Conservation (phyloP, 2,888 invertebrate species). For the Serripes groenlandicus region DNA sequence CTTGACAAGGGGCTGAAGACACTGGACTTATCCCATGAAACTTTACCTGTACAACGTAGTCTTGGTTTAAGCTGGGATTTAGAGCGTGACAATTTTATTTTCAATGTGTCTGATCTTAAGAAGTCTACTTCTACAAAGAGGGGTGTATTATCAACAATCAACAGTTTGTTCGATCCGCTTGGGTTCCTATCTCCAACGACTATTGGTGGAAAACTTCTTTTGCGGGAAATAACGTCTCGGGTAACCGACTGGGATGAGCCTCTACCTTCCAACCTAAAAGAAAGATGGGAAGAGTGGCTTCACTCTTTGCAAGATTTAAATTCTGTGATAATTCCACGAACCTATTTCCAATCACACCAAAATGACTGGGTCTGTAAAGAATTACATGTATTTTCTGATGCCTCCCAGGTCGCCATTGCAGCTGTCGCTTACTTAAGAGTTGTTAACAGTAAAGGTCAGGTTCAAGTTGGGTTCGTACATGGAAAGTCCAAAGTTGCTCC, state of each 20-base stretch:
- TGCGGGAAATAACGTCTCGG: too few relatives aligned
- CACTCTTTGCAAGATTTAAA: too few relatives aligned
- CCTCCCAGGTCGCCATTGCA: conserved; percentile 52
- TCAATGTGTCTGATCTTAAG: conserved; percentile 24
- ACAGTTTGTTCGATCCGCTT: conserved; percentile 66
- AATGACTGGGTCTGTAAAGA: too few relatives aligned
- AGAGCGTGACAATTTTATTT: conserved; percentile 54
- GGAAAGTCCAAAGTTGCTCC: conserved; percentile 3
- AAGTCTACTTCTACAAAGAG: conserved; percentile 57
- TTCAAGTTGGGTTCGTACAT: not conserved
- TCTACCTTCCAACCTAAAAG: too few relatives aligned
- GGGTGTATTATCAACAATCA: conserved; percentile 65
- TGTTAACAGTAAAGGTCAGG: too few relatives aligned
- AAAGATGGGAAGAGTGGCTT: too few relatives aligned
- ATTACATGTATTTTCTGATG: conserved; percentile 50
- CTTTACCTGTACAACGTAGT: conserved; percentile 38
- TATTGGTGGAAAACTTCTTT: conserved; percentile 60
- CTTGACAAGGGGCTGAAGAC: conserved; percentile 53
- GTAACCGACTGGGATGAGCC: too few relatives aligned
- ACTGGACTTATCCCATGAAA: conserved; percentile 57
- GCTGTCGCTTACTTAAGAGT: conserved; percentile 32
- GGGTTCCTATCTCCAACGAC: conserved; percentile 64
- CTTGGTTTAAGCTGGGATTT: conserved; percentile 61
- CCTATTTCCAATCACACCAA: too few relatives aligned
- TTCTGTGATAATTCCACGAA: too few relatives aligned